phyloP scores from a whole-genome alignment of 2,797 vertebrate species.

The Tarsius wallacei region DNA sequence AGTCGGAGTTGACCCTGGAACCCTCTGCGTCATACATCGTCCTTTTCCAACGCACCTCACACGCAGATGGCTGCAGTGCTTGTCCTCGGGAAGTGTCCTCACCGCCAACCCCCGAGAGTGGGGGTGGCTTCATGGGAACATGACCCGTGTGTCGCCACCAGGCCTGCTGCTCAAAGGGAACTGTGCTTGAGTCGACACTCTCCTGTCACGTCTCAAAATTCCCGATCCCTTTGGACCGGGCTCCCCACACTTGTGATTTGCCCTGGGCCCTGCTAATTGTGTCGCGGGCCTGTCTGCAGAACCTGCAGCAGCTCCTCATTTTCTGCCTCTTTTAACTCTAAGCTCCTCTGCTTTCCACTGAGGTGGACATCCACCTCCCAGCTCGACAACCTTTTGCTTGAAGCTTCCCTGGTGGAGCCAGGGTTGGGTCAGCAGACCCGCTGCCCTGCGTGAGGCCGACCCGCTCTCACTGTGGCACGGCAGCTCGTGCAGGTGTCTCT shows the following conservation, averaged over 20 bases:
- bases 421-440: background rate
- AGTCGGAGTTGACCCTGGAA: background rate
- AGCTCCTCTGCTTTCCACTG: background rate
- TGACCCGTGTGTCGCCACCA: background rate
- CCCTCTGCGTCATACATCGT: background rate
- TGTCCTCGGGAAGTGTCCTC: background rate
- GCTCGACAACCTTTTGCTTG: constrained; percentile 13
- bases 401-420: background rate
- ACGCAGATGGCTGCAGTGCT: background rate
- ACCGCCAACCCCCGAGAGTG: background rate
- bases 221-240: constrained; percentile 4
- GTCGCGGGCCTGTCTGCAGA: background rate
- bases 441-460: constrained; percentile 10
- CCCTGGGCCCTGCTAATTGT: background rate
- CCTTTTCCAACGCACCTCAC: background rate
- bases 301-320: background rate
- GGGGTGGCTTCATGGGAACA: background rate
- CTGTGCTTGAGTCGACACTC: background rate
- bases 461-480: background rate
- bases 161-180: background rate
- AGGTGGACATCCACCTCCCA: background rate
- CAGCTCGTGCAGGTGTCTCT: background rate
- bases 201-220: background rate
- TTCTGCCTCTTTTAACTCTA: constrained; percentile 8
- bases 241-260: background rate